A percentile compares a stretch with the other conserved stretches of the same genome.
These are phyloP conservation scores for Marisa cornuarietis DNA, from an alignment of 1,140 invertebrate species.

Conservation along the genomic window DNA sequence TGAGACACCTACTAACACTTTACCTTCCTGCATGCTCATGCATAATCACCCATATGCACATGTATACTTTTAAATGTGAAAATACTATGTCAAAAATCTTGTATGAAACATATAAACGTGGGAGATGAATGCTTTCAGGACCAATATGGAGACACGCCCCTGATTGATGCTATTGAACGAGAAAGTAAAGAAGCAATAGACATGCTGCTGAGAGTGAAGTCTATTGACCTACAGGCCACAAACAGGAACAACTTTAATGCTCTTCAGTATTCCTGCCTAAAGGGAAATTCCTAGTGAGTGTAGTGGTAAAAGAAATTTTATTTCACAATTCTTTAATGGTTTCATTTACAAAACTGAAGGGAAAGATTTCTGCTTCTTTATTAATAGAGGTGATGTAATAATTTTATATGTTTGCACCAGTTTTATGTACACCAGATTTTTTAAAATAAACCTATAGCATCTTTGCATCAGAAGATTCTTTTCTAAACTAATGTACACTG, in stretches of 20 bases:
- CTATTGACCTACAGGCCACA: slow-evolving; percentile 32
- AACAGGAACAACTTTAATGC: slow-evolving; percentile 45
- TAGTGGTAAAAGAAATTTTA: too few species aligned
- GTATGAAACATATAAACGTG: not conserved
- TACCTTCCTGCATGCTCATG: too few species aligned
- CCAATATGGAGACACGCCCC: slow-evolving; percentile 46
- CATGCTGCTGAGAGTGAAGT: slow-evolving; percentile 31
- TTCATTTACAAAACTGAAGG: too few species aligned
- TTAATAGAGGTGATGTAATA: too few species aligned
- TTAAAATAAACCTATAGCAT: too few species aligned
- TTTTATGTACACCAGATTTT: too few species aligned
- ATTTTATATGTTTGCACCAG: too few species aligned
- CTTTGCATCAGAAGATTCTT: too few species aligned
- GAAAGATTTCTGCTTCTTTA: too few species aligned
- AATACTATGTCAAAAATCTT: not conserved
- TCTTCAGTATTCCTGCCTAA: slow-evolving; percentile 42
- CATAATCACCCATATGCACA: too few species aligned
- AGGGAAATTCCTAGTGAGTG: slow-evolving; percentile 43
- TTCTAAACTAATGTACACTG: too few species aligned
- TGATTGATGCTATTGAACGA: slow-evolving; percentile 49
- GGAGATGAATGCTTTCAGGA: slow-evolving; percentile 33
- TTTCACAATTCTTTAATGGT: too few species aligned
- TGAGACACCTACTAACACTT: not conserved
- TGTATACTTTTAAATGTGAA: not conserved
- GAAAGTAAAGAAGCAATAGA: slow-evolving; percentile 30